Percentiles rank a stretch among this genome's conserved stretches.
These are phyloP conservation scores for Ferdinandea cuprea DNA, from an alignment of 2,888 invertebrate species.

Conservation along the genomic window DNA sequence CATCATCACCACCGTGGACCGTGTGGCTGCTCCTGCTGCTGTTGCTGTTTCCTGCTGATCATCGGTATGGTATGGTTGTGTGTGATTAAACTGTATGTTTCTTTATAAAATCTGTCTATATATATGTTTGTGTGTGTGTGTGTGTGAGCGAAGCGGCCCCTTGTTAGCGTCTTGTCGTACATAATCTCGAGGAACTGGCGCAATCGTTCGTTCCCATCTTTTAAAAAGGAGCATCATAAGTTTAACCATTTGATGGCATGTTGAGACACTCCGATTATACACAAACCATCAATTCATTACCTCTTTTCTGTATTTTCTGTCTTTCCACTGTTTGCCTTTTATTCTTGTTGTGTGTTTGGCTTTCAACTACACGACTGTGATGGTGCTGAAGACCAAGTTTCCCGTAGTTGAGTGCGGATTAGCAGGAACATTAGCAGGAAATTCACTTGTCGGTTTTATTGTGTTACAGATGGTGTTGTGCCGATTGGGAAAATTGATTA, in stretches of 20 bases:
- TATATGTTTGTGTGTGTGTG: slow-evolving; percentile 26
- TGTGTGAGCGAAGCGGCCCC: slow-evolving; percentile 60
- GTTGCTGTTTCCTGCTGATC: slow-evolving; percentile 13
- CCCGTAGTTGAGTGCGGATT: slow-evolving; percentile 65
- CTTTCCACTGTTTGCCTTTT: slow-evolving; percentile 58
- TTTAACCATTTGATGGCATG: slow-evolving; percentile 75
- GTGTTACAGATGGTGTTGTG: neutral
- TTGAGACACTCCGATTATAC: slow-evolving; percentile 75
- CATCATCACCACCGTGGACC: slow-evolving; percentile 58
- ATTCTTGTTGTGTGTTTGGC: slow-evolving; percentile 65
- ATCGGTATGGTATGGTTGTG: neutral
- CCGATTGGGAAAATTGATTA: neutral
- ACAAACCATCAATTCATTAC: slow-evolving; percentile 75
- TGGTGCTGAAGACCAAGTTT: slow-evolving; percentile 64
- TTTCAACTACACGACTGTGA: slow-evolving; percentile 42
- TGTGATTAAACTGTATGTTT: slow-evolving; percentile 1
- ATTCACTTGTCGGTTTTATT: slow-evolving; percentile 50
- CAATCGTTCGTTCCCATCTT: slow-evolving; percentile 71
- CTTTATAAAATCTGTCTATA: too few relatives aligned
- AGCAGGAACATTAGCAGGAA: slow-evolving; percentile 23
- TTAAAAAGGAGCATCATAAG: slow-evolving; percentile 75
- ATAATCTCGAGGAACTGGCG: slow-evolving; percentile 72
- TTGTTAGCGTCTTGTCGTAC: slow-evolving; percentile 75
- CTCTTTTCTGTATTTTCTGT: slow-evolving; percentile 70
- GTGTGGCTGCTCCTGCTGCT: slow-evolving; percentile 51